A percentile compares a stretch with the other conserved stretches of the same genome.
Evolutionary conservation across 2,113 vertebrate genomes (phyloP).

Genomic region (Numenius arquata): DNA sequence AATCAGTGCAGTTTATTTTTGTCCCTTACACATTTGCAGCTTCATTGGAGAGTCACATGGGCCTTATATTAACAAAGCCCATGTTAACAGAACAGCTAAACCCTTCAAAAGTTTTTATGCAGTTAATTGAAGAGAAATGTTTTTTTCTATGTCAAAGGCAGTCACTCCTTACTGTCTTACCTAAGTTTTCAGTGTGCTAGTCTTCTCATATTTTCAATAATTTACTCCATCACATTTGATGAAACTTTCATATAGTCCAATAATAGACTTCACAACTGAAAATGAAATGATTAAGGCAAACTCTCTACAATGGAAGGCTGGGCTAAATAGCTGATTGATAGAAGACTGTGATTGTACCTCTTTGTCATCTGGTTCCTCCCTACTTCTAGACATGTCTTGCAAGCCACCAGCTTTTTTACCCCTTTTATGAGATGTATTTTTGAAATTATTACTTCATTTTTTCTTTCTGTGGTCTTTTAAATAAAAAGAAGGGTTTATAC

Average conservation of each 20-base stretch:
- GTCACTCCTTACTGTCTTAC: not conserved
- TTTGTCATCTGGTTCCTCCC: not conserved
- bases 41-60: not conserved
- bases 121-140: not conserved
- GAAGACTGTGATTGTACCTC: not conserved
- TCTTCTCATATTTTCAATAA: not conserved
- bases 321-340: not conserved
- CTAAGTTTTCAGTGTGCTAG: not conserved
- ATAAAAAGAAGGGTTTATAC: not conserved
- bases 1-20: not conserved
- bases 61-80: not conserved
- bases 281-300: not conserved
- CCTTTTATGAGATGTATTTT: not conserved
- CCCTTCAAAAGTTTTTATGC: not conserved
- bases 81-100: not conserved
- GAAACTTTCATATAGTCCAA: not conserved
- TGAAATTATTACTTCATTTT: not conserved
- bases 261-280: not conserved
- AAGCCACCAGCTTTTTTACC: not conserved
- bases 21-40: not conserved
- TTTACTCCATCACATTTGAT: not conserved
- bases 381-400: not conserved
- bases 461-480: not conserved
- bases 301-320: not conserved
- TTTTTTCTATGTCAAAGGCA: not conserved